Evolutionary conservation across 2,888 invertebrate species (phyloP), one percentile per base, ranked within the genome.

Genomic region (Amitus sp.): DNA sequence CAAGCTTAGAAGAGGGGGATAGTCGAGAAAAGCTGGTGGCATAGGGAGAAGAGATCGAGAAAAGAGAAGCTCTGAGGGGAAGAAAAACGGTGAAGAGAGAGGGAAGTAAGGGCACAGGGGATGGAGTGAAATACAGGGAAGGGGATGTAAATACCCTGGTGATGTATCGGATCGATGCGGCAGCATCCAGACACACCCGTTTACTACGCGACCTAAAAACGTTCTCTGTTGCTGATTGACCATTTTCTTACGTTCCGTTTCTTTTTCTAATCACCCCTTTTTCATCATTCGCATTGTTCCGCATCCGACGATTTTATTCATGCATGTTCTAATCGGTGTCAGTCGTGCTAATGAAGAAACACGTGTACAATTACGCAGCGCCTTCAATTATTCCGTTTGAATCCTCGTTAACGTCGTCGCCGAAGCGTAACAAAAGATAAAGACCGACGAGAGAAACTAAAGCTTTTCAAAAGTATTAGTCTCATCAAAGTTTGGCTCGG

Each of bases 151-250:
- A 82, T 82, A 77, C 79, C 78, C 77, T 75, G 70, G 79, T 81
- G 81, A 82, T 82, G 81, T 82, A 82, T 82, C 81, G 81, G 81
- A 82, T 82, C 81, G 80, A 82, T 82, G 80, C 80, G 73, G 77
- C 79, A 78, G 78, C 80, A 79, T 78, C 79, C 79, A 78, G 80
- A 80, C 79, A 78, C 71, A 67, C 68, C 70, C 68, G 66, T 70
- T 71, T 78, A 81, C 81, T 80, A 79, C 76, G 76, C 80, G 76
- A 80, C 77, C 80, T 79, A 74, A 81, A 81, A 81, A 81, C 80
- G 79, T 80, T 75, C 71, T 73, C 74, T 76, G 34, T 39, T 43
- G 52, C 65, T 67, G 65, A 65, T 65, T 65, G 65, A 65, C 67
- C 61, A 67, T 65, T 62, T 62, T 57, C 56, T 55, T 56, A 52